Conservation (phyloP, 2,113 vertebrate genomes). For the Sceloporus undulatus region DNA sequence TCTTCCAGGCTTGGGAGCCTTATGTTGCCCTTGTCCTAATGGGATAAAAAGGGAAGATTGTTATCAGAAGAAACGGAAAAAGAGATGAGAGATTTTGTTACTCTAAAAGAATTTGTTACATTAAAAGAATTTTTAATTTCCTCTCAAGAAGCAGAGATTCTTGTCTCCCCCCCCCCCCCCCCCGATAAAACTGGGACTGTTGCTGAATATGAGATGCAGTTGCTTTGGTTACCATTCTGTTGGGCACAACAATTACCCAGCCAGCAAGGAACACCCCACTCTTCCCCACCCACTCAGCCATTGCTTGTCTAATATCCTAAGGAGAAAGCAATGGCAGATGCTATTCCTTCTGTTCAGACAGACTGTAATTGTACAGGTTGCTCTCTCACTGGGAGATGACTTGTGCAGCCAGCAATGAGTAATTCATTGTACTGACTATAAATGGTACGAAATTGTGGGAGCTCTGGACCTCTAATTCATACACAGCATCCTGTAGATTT, state of each 20-base stretch:
- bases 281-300: slow-evolving; percentile 19
- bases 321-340: slow-evolving; percentile 32
- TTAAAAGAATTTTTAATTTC: slow-evolving; percentile 29
- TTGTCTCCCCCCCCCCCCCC: not conserved
- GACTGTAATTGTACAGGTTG: slow-evolving; percentile 34
- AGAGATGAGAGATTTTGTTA: slow-evolving; percentile 4
- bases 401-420: slow-evolving; percentile 23
- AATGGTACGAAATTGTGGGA: slow-evolving; percentile 29
- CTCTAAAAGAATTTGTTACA: slow-evolving; percentile 12
- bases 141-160: slow-evolving; percentile 3
- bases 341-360: slow-evolving; percentile 33
- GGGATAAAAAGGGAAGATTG: not conserved
- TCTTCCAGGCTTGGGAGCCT: too few species aligned
- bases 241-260: slow-evolving; percentile 20
- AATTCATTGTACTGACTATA: slow-evolving; percentile 25
- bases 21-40: not conserved
- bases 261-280: slow-evolving; percentile 30
- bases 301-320: slow-evolving; percentile 27
- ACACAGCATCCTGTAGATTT: slow-evolving; percentile 12
- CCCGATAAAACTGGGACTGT: not conserved
- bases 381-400: not conserved
- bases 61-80: not conserved
- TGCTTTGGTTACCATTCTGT: slow-evolving; percentile 30
- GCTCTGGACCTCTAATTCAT: slow-evolving; percentile 40
- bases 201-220: slow-evolving; percentile 4